Conservation (phyloP, 2,113 vertebrate species). For the Pangasianodon gigas region DNA sequence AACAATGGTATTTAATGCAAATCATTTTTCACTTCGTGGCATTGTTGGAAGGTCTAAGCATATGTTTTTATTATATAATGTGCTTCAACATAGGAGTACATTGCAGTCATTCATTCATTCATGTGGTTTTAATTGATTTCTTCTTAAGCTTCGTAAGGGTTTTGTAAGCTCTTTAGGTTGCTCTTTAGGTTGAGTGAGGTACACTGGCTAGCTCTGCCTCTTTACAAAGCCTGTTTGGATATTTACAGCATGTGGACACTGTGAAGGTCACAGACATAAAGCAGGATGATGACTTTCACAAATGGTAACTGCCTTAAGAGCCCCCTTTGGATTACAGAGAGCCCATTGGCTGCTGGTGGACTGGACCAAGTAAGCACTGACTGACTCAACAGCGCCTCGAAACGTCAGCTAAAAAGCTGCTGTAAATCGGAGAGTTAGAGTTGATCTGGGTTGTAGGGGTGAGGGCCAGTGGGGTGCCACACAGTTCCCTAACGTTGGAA, state of each 20-base stretch:
- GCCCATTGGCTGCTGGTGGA: conserved; percentile 45
- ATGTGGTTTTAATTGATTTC: not conserved
- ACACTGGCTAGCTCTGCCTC: not conserved
- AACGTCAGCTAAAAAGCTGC: conserved; percentile 52
- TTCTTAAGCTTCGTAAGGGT: too few species aligned
- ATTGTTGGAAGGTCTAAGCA: not conserved
- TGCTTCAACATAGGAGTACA: not conserved
- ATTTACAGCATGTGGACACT: conserved; percentile 77
- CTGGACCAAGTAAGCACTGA: conserved; percentile 51
- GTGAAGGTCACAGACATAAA: conserved; percentile 75
- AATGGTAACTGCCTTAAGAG: conserved; percentile 62
- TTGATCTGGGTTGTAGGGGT: conserved; percentile 45
- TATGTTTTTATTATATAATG: too few species aligned
- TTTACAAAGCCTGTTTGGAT: conserved; percentile 57
- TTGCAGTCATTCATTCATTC: conserved; percentile 3
- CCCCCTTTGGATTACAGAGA: conserved; percentile 47
- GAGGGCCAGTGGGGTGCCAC: conserved; percentile 35
- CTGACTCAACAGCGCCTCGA: conserved; percentile 50
- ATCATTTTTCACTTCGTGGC: too few species aligned
- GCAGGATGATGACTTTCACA: conserved; percentile 74
- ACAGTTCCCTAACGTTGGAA: conserved; percentile 47
- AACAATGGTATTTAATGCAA: too few species aligned
- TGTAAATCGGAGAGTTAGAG: conserved; percentile 50
- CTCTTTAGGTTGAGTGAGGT: not conserved
- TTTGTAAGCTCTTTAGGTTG: conserved; percentile 5